Evolutionary conservation across 2,888 invertebrate genomes (phyloP).

Genomic region (Lasioglossum lativentre): DNA sequence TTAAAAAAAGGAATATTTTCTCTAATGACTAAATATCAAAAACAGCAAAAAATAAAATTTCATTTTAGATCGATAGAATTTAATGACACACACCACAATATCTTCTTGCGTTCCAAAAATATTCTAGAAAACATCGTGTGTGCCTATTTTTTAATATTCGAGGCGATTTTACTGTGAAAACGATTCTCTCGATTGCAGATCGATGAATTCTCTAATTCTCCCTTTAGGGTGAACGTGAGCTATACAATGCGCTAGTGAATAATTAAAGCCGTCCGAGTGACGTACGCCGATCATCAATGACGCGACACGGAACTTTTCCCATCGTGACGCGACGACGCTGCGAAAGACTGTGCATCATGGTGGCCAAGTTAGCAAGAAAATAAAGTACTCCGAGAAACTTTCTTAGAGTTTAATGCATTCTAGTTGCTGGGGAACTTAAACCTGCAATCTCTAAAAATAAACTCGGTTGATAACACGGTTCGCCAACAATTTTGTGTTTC

Average conservation of each 20-base stretch:
- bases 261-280: neutral
- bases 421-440: neutral
- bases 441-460: neutral
- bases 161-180: neutral
- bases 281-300: neutral
- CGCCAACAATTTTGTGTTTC: neutral
- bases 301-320: neutral
- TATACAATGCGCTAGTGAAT: neutral
- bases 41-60: too few relatives aligned
- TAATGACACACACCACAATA: neutral
- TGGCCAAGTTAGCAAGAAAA: neutral
- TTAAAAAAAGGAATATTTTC: too few relatives aligned
- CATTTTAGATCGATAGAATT: neutral
- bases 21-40: too few relatives aligned
- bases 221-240: neutral
- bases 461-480: neutral
- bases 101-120: neutral
- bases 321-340: neutral
- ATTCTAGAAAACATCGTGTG: too few relatives aligned
- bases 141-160: neutral
- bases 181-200: neutral
- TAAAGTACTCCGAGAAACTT: neutral
- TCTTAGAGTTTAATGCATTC: neutral
- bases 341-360: neutral
- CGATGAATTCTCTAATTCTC: neutral